Conservation (phyloP, 2,113 vertebrate species). For the Urocolius indicus region DNA sequence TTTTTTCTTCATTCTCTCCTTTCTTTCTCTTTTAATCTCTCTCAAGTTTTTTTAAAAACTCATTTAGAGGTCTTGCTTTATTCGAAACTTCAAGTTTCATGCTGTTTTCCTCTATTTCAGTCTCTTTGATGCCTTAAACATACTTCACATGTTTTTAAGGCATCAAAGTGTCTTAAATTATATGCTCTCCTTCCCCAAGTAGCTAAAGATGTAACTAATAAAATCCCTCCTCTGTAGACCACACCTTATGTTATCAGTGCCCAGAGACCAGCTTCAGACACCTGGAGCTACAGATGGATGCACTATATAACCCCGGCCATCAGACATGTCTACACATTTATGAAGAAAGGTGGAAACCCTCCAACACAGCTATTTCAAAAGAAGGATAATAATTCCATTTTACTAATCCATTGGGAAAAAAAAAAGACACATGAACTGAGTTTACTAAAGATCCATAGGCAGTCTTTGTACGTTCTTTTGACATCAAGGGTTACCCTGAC, state of each 20-base stretch:
- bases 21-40: constrained; percentile 17
- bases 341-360: constrained; percentile 48
- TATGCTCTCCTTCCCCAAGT: constrained; percentile 49
- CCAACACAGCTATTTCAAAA: constrained; percentile 54
- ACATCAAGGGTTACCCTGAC: background rate
- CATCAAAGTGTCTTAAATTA: constrained; percentile 62
- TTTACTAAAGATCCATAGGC: constrained; percentile 14
- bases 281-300: constrained; percentile 67
- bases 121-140: constrained; percentile 57
- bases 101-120: constrained; percentile 50
- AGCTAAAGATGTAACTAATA: constrained; percentile 70
- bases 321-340: constrained; percentile 25
- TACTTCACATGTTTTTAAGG: constrained; percentile 50
- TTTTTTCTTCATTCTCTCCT: background rate
- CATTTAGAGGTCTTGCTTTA: constrained; percentile 3
- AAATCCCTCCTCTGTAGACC: constrained; percentile 52
- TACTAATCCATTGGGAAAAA: constrained; percentile 1
- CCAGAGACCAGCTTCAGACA: constrained; percentile 60
- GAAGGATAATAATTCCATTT: constrained; percentile 48
- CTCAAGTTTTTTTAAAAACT: background rate
- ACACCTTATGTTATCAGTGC: constrained; percentile 65
- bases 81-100: constrained; percentile 28
- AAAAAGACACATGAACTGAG: constrained; percentile 35
- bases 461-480: constrained; percentile 7
- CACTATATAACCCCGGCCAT: constrained; percentile 34